Percentiles rank a stretch among this genome's conserved stretches.
phyloP scores from a whole-genome alignment of 2,113 vertebrate genomes.

The Arothron firmamentum region DNA sequence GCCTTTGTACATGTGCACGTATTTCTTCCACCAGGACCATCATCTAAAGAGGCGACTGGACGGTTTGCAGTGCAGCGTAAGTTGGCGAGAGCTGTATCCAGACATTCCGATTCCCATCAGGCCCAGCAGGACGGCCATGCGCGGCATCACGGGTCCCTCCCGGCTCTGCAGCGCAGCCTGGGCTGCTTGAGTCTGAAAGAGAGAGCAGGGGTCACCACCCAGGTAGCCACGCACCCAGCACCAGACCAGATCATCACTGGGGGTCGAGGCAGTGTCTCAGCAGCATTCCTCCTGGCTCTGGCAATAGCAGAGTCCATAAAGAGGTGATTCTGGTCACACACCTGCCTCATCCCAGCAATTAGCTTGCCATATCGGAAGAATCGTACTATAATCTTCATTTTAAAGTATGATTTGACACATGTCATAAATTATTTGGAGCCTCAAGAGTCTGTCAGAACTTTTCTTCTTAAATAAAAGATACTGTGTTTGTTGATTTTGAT shows the following conservation, averaged over 20 bases:
- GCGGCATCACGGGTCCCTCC: conserved; percentile 64
- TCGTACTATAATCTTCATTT: conserved; percentile 32
- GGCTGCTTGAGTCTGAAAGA: conserved; percentile 78
- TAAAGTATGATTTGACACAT: conserved; percentile 9
- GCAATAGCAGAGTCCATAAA: conserved; percentile 21
- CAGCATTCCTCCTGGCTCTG: conserved; percentile 16
- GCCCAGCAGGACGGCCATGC: conserved; percentile 77
- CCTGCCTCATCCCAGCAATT: conserved; percentile 32
- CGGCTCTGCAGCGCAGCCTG: conserved; percentile 65
- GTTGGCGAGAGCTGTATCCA: conserved; percentile 80
- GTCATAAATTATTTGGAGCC: neutral
- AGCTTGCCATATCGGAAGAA: conserved; percentile 46
- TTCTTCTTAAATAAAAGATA: neutral
- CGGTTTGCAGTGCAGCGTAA: conserved; percentile 76
- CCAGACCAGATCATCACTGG: neutral
- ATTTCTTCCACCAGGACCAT: conserved; percentile 9
- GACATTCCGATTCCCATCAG: conserved; percentile 78
- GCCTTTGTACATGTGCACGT: conserved; percentile 3
- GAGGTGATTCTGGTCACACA: conserved; percentile 24
- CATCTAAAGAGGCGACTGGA: conserved; percentile 61
- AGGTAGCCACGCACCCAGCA: neutral
- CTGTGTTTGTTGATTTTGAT: neutral
- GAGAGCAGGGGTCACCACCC: conserved; percentile 23
- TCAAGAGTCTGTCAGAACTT: neutral
- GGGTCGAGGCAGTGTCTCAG: neutral